Conservation (phyloP, 2,797 vertebrate species). For the Ciconia nigra region DNA sequence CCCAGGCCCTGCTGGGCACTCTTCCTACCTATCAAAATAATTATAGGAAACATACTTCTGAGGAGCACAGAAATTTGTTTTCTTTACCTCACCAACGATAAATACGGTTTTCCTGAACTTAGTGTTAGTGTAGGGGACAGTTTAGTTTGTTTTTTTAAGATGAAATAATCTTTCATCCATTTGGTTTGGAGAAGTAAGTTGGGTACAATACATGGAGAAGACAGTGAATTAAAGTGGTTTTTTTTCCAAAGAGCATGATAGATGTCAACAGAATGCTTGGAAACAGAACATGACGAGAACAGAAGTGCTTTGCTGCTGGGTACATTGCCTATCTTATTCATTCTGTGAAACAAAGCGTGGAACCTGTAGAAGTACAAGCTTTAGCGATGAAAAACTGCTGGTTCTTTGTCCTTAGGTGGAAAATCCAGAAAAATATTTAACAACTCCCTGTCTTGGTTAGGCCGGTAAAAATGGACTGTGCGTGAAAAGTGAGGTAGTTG, state of each 20-base stretch:
- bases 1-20: slow-evolving; percentile 86
- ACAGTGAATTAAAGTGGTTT: not conserved
- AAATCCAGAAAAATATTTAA: not conserved
- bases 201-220: not conserved
- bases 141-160: not conserved
- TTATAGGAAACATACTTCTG: not conserved
- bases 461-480: not conserved
- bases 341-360: not conserved
- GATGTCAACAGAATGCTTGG: not conserved
- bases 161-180: not conserved
- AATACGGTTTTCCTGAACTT: not conserved
- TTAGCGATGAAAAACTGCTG: not conserved
- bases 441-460: not conserved
- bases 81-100: not conserved
- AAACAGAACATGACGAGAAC: not conserved
- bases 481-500: not conserved
- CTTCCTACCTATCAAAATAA: slow-evolving; percentile 81
- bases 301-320: not conserved
- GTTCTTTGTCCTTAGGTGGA: not conserved
- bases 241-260: not conserved
- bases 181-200: not conserved
- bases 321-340: not conserved
- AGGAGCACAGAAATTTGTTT: not conserved
- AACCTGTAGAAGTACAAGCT: not conserved
- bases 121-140: not conserved